These are phyloP conservation scores for Anadara kagoshimensis DNA, from an alignment of 1,140 invertebrate genomes.

Conservation along the genomic window DNA sequence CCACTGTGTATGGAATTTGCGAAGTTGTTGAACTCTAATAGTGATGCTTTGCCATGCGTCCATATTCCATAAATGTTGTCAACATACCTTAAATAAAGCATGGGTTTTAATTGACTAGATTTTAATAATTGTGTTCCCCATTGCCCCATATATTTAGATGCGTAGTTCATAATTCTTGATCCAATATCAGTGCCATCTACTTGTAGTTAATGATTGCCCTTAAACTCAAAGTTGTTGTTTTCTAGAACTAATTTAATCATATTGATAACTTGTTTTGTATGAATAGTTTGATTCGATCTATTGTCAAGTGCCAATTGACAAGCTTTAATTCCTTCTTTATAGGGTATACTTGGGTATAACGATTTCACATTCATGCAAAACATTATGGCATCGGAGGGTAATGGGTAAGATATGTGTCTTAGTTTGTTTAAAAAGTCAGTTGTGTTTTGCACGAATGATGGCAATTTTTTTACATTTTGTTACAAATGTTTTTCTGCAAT, in stretches of 20 bases:
- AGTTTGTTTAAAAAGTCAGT: slow-evolving; percentile 20
- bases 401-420: background rate
- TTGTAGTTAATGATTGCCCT: slow-evolving; percentile 13
- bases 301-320: background rate
- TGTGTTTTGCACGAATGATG: slow-evolving; percentile 9
- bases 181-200: slow-evolving; percentile 14
- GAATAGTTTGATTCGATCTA: background rate
- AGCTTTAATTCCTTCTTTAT: background rate
- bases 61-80: slow-evolving; percentile 28
- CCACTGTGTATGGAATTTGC: slow-evolving; percentile 18
- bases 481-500: slow-evolving; percentile 2
- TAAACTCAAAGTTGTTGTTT: slow-evolving; percentile 26
- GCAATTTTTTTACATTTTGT: slow-evolving; percentile 1
- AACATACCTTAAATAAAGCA: slow-evolving; percentile 8
- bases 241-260: slow-evolving; percentile 23
- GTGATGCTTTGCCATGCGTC: background rate
- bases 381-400: slow-evolving; percentile 1
- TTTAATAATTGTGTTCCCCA: slow-evolving; percentile 7
- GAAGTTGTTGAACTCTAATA: background rate
- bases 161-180: slow-evolving; percentile 30
- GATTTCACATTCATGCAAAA: slow-evolving; percentile 17
- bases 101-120: background rate
- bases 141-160: slow-evolving; percentile 10
- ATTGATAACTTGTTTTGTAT: slow-evolving; percentile 1
- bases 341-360: slow-evolving; percentile 22